Percentiles rank a stretch among this genome's conserved stretches.
Evolutionary conservation across 2,888 invertebrate genomes (phyloP).

Genomic region (Drosophila tanythrix): DNA sequence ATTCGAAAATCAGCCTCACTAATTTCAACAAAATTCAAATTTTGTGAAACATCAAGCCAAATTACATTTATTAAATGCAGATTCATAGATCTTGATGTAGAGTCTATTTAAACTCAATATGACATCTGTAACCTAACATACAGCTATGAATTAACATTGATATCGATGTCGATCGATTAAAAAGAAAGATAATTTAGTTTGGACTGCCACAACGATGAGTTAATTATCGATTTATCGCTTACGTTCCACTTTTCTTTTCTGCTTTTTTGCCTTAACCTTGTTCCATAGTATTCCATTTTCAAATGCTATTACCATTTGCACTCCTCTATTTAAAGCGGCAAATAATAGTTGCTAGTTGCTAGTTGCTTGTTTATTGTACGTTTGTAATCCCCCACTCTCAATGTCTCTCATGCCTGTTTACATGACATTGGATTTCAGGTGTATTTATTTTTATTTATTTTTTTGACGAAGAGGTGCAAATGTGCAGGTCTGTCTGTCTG

Average conservation of each 20-base stretch:
- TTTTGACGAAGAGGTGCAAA: constrained; percentile 55
- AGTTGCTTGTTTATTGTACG: constrained; percentile 35
- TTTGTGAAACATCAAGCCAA: background rate
- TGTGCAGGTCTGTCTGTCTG: constrained; percentile 8
- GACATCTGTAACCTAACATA: no score
- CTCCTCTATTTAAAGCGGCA: constrained; percentile 53
- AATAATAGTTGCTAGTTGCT: constrained; percentile 70
- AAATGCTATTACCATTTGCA: background rate
- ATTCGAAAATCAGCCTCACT: background rate
- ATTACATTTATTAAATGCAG: background rate
- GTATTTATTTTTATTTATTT: constrained; percentile 4
- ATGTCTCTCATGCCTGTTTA: constrained; percentile 31
- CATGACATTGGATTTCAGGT: constrained; percentile 51
- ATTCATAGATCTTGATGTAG: no score
- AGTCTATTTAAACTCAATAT: background rate
- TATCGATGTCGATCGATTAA: no score
- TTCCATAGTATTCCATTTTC: background rate
- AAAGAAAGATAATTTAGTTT: no score
- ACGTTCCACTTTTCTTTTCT: background rate
- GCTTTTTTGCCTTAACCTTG: background rate
- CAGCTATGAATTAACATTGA: no score
- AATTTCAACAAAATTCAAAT: background rate
- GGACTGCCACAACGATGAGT: background rate
- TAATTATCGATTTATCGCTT: background rate
- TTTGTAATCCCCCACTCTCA: background rate